phyloP scores from a whole-genome alignment of 1,140 invertebrate genomes.

The Diorhabda sublineata region DNA sequence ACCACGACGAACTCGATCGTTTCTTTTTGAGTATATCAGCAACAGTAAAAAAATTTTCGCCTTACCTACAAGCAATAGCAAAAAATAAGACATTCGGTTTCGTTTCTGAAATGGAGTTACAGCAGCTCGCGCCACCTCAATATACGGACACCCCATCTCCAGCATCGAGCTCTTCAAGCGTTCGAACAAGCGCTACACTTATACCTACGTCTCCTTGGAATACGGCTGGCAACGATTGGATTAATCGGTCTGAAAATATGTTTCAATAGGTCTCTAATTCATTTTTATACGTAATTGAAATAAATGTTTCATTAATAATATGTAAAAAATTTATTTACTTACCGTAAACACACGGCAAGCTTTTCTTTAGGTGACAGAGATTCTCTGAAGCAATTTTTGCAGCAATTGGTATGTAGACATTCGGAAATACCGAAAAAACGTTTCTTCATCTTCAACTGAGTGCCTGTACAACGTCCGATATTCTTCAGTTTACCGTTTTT shows the following conservation, averaged over 20 bases:
- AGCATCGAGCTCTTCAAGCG: not conserved
- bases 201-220: slow-evolving; percentile 14
- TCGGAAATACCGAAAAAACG: slow-evolving; percentile 16
- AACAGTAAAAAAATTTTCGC: slow-evolving; percentile 19
- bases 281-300: not conserved
- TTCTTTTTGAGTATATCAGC: slow-evolving; percentile 18
- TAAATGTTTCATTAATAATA: slow-evolving; percentile 13
- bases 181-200: slow-evolving; percentile 15
- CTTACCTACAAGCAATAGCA: slow-evolving; percentile 15
- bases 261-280: not conserved
- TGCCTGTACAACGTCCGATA: slow-evolving; percentile 19
- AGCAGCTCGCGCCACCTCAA: slow-evolving; percentile 11
- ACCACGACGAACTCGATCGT: slow-evolving; percentile 8
- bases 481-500: slow-evolving; percentile 19
- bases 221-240: not conserved
- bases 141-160: slow-evolving; percentile 13
- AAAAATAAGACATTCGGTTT: slow-evolving; percentile 16
- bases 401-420: not conserved
- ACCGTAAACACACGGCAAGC: not conserved
- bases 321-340: not conserved
- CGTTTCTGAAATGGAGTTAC: slow-evolving; percentile 20
- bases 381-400: not conserved
- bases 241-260: not conserved
- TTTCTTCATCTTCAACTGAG: slow-evolving; percentile 18
- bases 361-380: not conserved